Evolutionary conservation across 1,140 invertebrate genomes (phyloP), one percentile per base, ranked within the genome.

Genomic region (Myzus persicae): DNA sequence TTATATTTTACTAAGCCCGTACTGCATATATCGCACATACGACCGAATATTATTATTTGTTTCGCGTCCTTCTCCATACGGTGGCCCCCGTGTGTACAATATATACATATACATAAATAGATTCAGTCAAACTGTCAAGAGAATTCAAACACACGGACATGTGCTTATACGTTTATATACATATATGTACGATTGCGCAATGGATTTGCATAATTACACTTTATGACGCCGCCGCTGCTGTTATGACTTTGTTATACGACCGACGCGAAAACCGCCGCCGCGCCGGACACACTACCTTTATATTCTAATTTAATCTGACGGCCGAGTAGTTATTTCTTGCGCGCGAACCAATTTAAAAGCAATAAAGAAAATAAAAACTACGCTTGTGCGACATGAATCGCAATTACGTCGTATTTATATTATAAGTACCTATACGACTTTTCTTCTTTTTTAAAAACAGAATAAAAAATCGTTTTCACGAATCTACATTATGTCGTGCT

Each of bases 161-260:
- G 38, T 36, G n/a, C n/a, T 76, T 76, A 76, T 76, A 76, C 59
- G 31, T 76, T n/a, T 76, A n/a, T 76, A 76, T 76, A 76, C n/a
- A 67, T n/a, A 67, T 31, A 67, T n/a, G 42, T 88, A 89, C 36
- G 88, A 89, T 54, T 89, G 9, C 18, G 48, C 46, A 89, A 54
- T 89, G 36, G 67, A 91, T 91, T 91, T 91, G 90, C 90, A 91
- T 91, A 91, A 91, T 91, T 91, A 91, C 54, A 81, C 90, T 91
- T 91, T 91, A 67, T 67, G 59, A 67, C 26, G 51, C 38, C 54
- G 59, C 24, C 51, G 59, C 8, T 26, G 54, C 40, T 51, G 46
- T 91, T 76, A 76, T n/a, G 90, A 76, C 59, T 44, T 42, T 67
- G 90, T 91, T 76, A 91, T 76, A 91, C 59, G 90, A 67, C 51